Percentiles rank a stretch among this genome's conserved stretches.
Evolutionary conservation across 1,140 invertebrate species (phyloP).

Genomic region (Ctenoplectra terminalis): DNA sequence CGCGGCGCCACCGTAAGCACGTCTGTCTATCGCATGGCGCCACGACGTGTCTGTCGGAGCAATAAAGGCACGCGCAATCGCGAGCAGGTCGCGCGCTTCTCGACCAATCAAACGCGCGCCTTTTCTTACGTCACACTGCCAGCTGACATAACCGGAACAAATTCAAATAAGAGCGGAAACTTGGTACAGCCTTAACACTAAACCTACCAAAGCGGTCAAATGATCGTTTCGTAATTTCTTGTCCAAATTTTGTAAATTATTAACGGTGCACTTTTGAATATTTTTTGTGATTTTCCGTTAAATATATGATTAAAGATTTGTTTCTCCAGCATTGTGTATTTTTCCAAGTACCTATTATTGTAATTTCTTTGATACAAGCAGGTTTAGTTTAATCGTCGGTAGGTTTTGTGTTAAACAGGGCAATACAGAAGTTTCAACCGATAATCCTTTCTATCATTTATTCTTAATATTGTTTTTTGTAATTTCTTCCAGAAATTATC

Average conservation of each 20-base stretch:
- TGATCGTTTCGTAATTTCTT: too few species aligned
- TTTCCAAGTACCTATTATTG: too few species aligned
- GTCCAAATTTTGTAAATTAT: too few species aligned
- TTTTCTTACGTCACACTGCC: slow-evolving; percentile 55
- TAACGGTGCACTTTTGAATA: too few species aligned
- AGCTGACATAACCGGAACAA: slow-evolving; percentile 63
- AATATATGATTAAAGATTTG: too few species aligned
- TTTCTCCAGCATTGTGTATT: too few species aligned
- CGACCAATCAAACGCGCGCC: slow-evolving; percentile 46
- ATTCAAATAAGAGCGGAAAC: slow-evolving; percentile 52
- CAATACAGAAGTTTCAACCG: background rate
- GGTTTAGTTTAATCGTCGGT: too few species aligned
- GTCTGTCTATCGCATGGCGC: slow-evolving; percentile 23
- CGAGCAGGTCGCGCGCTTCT: slow-evolving; percentile 32
- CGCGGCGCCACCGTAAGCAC: background rate
- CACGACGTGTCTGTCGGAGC: slow-evolving; percentile 18
- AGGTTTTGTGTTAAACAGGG: background rate
- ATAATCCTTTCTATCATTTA: background rate
- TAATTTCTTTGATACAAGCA: too few species aligned
- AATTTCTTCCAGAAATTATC: background rate
- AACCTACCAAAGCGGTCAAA: too few species aligned
- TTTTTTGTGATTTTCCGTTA: too few species aligned
- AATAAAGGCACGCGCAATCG: slow-evolving; percentile 32
- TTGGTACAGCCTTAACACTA: too few species aligned
- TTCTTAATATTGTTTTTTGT: too few species aligned